phyloP scores from a whole-genome alignment of 2,888 invertebrate species.

The Bimastos eiseni region DNA sequence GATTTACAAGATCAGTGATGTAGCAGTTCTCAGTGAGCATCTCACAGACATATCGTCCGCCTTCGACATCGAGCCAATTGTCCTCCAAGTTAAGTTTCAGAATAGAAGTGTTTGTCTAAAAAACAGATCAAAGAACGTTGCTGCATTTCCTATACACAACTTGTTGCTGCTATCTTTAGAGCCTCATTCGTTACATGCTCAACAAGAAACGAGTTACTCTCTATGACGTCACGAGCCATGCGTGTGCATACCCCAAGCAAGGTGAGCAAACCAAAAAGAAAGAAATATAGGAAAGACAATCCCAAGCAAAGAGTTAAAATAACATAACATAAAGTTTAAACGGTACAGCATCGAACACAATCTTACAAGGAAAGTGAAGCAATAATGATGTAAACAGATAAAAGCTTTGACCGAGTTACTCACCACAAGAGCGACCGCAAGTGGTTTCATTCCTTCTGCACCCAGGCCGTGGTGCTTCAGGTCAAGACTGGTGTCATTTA shows the following conservation, averaged over 20 bases:
- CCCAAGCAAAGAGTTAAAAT: no score
- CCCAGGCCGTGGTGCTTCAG: constrained; percentile 61
- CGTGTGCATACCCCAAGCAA: neutral
- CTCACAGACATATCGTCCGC: constrained; percentile 56
- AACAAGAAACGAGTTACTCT: no score
- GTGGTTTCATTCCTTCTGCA: constrained; percentile 55
- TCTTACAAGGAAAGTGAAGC: no score
- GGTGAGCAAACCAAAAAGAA: neutral
- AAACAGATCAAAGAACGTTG: neutral
- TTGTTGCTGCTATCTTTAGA: neutral
- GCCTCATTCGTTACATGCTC: no score
- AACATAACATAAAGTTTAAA: no score
- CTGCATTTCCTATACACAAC: neutral
- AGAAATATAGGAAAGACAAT: no score
- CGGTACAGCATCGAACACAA: no score
- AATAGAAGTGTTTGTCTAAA: constrained; percentile 59
- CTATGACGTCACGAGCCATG: no score
- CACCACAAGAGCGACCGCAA: constrained; percentile 59
- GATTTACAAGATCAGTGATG: constrained; percentile 55
- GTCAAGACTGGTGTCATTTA: constrained; percentile 54
- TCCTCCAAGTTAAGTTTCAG: constrained; percentile 58
- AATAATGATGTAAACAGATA: no score
- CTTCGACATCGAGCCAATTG: constrained; percentile 61
- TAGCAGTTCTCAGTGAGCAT: constrained; percentile 63
- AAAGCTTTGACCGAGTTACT: neutral